Percentiles rank a stretch among this genome's conserved stretches.
Evolutionary conservation across 37 sponge, comb jelly and placozoan species (phyloP).

Genomic region (Cliona cf. orientalis): DNA sequence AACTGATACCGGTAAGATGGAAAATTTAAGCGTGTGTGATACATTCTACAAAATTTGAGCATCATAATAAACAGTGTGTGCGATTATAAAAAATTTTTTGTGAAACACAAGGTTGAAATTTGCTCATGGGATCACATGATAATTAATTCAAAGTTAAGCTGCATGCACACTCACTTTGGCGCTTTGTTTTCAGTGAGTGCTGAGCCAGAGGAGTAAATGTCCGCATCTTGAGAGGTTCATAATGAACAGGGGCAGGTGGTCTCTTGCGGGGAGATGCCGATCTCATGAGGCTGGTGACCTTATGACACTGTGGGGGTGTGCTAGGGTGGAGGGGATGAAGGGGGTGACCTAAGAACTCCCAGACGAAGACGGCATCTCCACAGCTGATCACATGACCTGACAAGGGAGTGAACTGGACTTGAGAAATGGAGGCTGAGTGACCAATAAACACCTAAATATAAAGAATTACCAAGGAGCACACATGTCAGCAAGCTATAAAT

Average conservation of each 20-base stretch:
- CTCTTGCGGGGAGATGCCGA: conserved; percentile 47
- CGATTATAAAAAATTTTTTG: no score
- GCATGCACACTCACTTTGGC: no score
- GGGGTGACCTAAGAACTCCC: conserved; percentile 50
- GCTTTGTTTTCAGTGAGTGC: background rate
- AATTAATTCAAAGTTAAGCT: no score
- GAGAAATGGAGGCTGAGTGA: conserved; percentile 55
- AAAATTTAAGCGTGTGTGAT: no score
- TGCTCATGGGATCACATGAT: no score
- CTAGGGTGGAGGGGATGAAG: conserved; percentile 13
- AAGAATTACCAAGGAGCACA: no score
- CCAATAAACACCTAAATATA: conserved; percentile 79
- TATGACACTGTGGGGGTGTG: conserved; percentile 5
- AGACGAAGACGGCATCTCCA: conserved; percentile 79
- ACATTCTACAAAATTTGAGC: no score
- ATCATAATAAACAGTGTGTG: no score
- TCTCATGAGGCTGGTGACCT: background rate
- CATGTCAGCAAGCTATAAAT: no score
- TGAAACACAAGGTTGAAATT: no score
- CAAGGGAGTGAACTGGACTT: conserved; percentile 46
- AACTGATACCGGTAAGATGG: no score
- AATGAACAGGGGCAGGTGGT: conserved; percentile 51
- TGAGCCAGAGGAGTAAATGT: conserved; percentile 47
- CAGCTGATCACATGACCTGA: conserved; percentile 43
- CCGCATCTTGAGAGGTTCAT: conserved; percentile 50